Base-by-base conservation (phyloP, 2,113 vertebrate species). In the Bolborhynchus lineola region DNA sequence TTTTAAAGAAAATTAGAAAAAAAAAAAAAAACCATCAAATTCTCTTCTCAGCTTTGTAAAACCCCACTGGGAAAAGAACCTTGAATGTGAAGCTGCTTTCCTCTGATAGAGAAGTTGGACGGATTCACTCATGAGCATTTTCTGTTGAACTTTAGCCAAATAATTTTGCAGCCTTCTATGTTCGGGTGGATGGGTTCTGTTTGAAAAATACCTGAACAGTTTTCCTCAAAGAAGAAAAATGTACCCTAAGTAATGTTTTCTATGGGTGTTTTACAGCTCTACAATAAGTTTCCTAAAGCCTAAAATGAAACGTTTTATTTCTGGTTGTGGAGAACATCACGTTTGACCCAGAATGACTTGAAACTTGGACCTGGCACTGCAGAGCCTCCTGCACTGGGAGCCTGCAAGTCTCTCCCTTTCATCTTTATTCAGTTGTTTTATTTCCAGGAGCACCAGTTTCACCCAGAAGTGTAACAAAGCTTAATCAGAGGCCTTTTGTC, bases 401-500 rank as follows among this genome's bases (percentile, higher is more conserved):
- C 28, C 62, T 76, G 62, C 65, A 55, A 31, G 1, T 13, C 19
- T 26, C 44, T 84, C 44, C 25, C 69, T 93, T 92, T 72, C 46
- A 39, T 57, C 65, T 92, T 92, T 78, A 76, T 79, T 86, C 62
- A 42, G 64, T 75, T 95, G 81, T 63, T 94, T 94, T 94, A 81
- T 94, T 93, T 95, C 81, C 92, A 96, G 80, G 57, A 95, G 47
- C 72, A 88, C 39, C 19, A 35, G 55, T 81, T 96, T 94, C 86
- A 95, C 68, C 68, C 55, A 86, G 39, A 93, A 86, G 44, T 88
- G 60, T 81, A 90, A 78, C 76, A 92, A 76, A 91, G 90, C 35
- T 94, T 95, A 88, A 92, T 96, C 92, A 95, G 52, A 75, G n/a
- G 65, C 52, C 83, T 92, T 89, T 91, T 65, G 90, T 92, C 77